Percentiles rank a stretch among this genome's conserved stretches.
phyloP scores from a whole-genome alignment of 2,888 invertebrate species.

The Timema cristinae region DNA sequence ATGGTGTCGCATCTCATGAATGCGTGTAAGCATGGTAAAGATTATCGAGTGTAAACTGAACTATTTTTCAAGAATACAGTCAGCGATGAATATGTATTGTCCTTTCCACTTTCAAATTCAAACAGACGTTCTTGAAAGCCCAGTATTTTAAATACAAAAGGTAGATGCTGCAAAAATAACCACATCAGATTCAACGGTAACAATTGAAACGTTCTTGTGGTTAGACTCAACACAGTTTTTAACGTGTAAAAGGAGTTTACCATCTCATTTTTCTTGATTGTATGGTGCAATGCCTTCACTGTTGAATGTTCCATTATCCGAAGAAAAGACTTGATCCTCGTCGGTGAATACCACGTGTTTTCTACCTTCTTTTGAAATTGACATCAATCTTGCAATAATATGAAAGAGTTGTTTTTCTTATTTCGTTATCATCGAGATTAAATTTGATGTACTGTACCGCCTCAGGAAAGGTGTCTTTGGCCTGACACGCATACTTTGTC shows the following conservation, averaged over 20 bases:
- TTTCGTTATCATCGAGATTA: too few species aligned
- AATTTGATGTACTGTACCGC: too few species aligned
- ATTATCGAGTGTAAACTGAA: neutral
- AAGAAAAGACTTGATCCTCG: neutral
- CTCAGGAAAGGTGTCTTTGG: too few species aligned
- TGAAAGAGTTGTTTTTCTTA: too few species aligned
- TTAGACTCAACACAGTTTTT: neutral
- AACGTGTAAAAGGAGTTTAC: neutral
- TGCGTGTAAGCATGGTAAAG: neutral
- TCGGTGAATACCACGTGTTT: neutral
- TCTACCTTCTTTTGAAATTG: neutral
- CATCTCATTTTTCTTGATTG: neutral
- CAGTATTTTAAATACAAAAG: neutral
- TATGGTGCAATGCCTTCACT: conserved; percentile 3
- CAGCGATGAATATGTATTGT: neutral
- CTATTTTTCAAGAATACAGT: neutral
- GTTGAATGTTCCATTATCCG: neutral
- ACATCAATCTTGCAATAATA: too few species aligned
- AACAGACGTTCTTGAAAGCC: neutral
- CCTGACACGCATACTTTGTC: too few species aligned
- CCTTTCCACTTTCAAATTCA: neutral
- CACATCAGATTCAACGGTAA: neutral
- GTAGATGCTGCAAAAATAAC: conserved; percentile 4
- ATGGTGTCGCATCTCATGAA: neutral
- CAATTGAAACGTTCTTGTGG: neutral